Conservation (phyloP, 2,113 vertebrate species). For the Callospermophilus lateralis region DNA sequence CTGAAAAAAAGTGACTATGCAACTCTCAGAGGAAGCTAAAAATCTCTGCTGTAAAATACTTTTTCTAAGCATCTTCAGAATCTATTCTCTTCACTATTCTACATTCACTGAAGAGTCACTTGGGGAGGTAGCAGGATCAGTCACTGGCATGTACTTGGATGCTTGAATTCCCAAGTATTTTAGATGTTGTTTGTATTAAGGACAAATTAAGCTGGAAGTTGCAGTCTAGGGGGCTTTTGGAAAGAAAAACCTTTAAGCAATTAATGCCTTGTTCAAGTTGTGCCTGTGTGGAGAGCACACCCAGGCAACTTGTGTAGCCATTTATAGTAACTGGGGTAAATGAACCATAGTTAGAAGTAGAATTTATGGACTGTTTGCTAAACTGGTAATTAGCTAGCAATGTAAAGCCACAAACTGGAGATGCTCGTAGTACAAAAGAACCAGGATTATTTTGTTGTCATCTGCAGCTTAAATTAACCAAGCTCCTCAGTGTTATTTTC, state of each 20-base stretch:
- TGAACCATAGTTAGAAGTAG: slow-evolving; percentile 72
- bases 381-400: slow-evolving; percentile 74
- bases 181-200: slow-evolving; percentile 78
- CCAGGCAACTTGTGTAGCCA: slow-evolving; percentile 40
- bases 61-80: slow-evolving; percentile 63
- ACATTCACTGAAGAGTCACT: slow-evolving; percentile 65
- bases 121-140: slow-evolving; percentile 75
- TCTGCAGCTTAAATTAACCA: slow-evolving; percentile 31
- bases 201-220: slow-evolving; percentile 82
- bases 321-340: slow-evolving; percentile 78
- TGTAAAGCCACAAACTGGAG: slow-evolving; percentile 63
- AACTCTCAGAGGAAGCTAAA: slow-evolving; percentile 78
- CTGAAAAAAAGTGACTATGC: slow-evolving; percentile 72
- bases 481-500: neutral
- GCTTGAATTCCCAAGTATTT: slow-evolving; percentile 79
- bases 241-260: slow-evolving; percentile 78
- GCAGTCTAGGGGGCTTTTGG: slow-evolving; percentile 76
- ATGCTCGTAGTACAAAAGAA: slow-evolving; percentile 6
- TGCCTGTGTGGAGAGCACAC: slow-evolving; percentile 42
- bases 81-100: slow-evolving; percentile 76
- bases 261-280: slow-evolving; percentile 77
- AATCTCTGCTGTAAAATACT: slow-evolving; percentile 58
- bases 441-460: slow-evolving; percentile 18
- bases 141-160: slow-evolving; percentile 71
- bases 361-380: slow-evolving; percentile 80